Base-by-base conservation (phyloP, 1,140 invertebrate genomes). In the Pseudomyrmex dendroicus region DNA sequence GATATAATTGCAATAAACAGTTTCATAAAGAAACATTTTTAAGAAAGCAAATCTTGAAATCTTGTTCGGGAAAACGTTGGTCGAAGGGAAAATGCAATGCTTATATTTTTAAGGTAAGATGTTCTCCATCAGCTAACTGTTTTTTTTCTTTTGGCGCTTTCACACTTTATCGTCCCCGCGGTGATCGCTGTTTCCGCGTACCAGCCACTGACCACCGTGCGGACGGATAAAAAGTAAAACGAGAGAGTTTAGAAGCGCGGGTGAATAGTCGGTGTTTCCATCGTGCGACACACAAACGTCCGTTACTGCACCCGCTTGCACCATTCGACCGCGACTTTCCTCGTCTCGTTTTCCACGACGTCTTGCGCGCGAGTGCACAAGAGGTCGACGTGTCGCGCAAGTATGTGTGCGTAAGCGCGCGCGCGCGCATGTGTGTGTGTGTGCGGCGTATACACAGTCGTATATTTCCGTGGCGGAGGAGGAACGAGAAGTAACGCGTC, bases 401-500 rank as follows among this genome's bases (percentile, higher is more conserved):
- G 56, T 72, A 54, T 46, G 44, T 72, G 59, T 46, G 44, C 57
- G 46, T 57, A n/a, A 15, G 44, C 46, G 9, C 20, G 44, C 17
- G 15, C 44, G 12, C 13, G 2, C 2, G 5, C 1, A 5, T 66
- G 70, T 57, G 67, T 76, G 50, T 59, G 57, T 66, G 70, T 63
- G 67, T 63, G 73, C 50, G 25, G n/a, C 57, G 57, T 46, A 13
- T 62, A 84, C 64, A 62, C 62, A 62, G 70, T 35, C 54, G 52
- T 62, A 56, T 85, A 73, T 83, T 83, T 70, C 67, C 59, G 63
- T 64, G 68, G 66, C 70, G 73, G 73, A 84, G 68, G 82, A 82
- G 84, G 83, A 35, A 88, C 76, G 88, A 86, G 89, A 84, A 84
- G 84, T 78, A 89, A 85, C 88, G 90, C 91, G 89, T 90, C 92